Base-by-base conservation (phyloP, 2,113 vertebrate genomes). In the Cyrtonyx montezumae region DNA sequence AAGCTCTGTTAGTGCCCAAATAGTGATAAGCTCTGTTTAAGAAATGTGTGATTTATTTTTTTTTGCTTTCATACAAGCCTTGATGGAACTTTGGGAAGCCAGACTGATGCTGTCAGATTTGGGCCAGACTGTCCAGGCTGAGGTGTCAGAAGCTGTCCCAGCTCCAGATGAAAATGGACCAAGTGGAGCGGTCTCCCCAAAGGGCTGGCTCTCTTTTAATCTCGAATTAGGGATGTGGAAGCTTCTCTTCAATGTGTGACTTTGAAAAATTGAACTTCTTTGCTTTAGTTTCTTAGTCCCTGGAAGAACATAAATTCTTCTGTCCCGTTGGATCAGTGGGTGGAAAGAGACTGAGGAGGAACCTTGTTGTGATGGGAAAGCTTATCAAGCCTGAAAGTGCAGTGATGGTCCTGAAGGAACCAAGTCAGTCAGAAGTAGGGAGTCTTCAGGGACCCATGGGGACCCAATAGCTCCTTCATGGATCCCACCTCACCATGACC, bases 401-500 rank as follows among this genome's bases (percentile, higher is more conserved):
- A 56, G 80, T 59, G 63, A 22, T 79, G 67, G 63, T 59, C 7
- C 23, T 34, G 25, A 48, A 66, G 51, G 63, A 79, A 10, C 13
- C 68, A 4, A 28, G 30, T 48, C 43, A n/a, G 4, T 13, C 17
- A 65, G 70, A 66, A 66, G 12, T 17, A 12, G 34, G 63, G 65
- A 74, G 28, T 20, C 45, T 82, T 67, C 71, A 62, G 61, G 70
- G 51, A 45, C 4, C 5, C 32, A 4, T 6, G 7, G 36, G 42
- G n/a, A 8, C 61, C 37, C 11, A 20, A 12, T 3, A 48, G 23
- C 19, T 84, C 26, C 63, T 59, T 22, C 0, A 0, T 34, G 25
- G 32, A 30, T 65, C 22, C 8, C 37, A 67, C 51, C 68, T 37
- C 8, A 42, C 30, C 37, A 0, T 0, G 37, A 10, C 30, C 19